Evolutionary conservation across 2,888 invertebrate species (phyloP), one percentile per base, ranked within the genome.

Genomic region (Ditula angustiorana): DNA sequence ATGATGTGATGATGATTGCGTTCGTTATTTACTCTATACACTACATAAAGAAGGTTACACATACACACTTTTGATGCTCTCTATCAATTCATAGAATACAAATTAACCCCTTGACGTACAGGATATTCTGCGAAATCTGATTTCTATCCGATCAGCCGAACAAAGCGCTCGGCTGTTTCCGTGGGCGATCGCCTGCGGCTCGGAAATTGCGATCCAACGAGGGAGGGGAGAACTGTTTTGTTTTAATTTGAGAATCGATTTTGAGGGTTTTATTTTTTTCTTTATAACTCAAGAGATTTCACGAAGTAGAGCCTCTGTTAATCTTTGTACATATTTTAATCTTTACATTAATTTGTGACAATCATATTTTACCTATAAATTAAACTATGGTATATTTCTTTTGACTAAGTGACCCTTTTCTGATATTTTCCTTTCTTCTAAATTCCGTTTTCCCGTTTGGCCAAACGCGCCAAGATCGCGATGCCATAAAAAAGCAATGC

Each of bases 161-260:
- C 64, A 53, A 58, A 59, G 52, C 19, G 13, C 47, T 47, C 58
- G 58, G 58, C 19, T 28, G 53, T 19, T 30, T 5, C 28, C 52
- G 55, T 44, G 50, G 63, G 52, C 64, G 46, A 85, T 80, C 79
- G 89, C 89, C 84, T 67, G 73, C 66, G 87, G 90, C 88, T 53
- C 89, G 90, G 90, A 90, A 85, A 90, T 90, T 89, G 87, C 84
- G 63, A 53, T 68, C 71, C 68, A 50, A 44, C 26, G 44, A 59
- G 66, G 21, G 72, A 49, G 62, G 65, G 68, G 70, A 72, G 67
- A 69, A 69, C 69, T 71, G 74, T 72, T 72, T 71, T 75, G 69
- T 69, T 69, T 65, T 63, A 33, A 23, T 30, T 50, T n/a, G 19
- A 26, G 28, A 50, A 50, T 50, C 30, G 28, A 50, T 50, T 50